These are phyloP conservation scores for Pycnomerus fuliginosus DNA, from an alignment of 2,888 invertebrate species.

Conservation along the genomic window DNA sequence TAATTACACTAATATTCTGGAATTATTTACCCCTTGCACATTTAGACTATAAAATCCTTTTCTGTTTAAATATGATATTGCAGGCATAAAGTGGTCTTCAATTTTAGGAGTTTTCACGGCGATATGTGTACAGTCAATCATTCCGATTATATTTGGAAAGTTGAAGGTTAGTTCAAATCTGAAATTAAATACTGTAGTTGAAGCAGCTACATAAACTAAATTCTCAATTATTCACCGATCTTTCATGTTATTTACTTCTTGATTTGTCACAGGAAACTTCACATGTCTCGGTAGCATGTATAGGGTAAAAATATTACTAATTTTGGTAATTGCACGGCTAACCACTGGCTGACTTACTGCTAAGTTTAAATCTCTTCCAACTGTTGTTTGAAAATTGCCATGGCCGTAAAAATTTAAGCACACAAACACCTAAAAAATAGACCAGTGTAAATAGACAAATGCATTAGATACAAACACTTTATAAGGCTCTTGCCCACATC, in stretches of 20 bases:
- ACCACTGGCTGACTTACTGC: constrained; percentile 8
- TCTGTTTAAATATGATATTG: constrained; percentile 4
- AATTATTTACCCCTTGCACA: constrained; percentile 3
- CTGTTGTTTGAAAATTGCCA: constrained; percentile 6
- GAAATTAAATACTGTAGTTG: neutral
- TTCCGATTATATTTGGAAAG: constrained; percentile 5
- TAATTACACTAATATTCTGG: neutral
- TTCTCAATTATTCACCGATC: neutral
- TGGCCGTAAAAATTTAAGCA: constrained; percentile 11
- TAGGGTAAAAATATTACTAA: neutral
- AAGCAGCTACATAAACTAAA: neutral
- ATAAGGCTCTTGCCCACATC: no score
- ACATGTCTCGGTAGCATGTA: constrained; percentile 1
- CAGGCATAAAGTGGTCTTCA: constrained; percentile 5
- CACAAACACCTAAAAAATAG: neutral
- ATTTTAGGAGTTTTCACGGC: constrained; percentile 4
- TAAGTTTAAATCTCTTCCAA: constrained; percentile 1
- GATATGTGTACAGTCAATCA: constrained; percentile 12
- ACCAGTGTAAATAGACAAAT: no score
- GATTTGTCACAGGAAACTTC: constrained; percentile 4
- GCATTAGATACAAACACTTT: no score
- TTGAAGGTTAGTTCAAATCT: constrained; percentile 1
- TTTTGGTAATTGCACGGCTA: constrained; percentile 1
- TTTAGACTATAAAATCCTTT: constrained; percentile 14
- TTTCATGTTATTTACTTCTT: constrained; percentile 2